Conservation (phyloP, 35 echinoderm and acorn worm genomes). For the Lytechinus variegatus region DNA sequence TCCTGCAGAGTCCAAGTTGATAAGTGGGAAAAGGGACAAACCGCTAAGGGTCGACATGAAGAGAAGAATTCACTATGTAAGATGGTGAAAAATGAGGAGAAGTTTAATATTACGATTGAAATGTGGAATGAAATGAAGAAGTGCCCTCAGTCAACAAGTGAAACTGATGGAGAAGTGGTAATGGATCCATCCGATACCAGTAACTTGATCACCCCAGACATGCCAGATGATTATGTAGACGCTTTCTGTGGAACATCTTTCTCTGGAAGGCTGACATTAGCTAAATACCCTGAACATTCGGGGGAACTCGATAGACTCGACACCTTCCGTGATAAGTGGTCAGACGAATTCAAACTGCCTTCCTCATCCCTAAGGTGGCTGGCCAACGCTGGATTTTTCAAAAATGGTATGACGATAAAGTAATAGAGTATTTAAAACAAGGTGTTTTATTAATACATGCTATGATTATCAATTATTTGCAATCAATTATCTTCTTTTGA, state of each 20-base stretch:
- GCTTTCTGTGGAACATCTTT: neutral
- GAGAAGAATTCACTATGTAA: slow-evolving; percentile 78
- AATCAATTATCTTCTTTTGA: too few relatives aligned
- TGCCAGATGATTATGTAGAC: neutral
- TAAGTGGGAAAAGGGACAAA: slow-evolving; percentile 80
- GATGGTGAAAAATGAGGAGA: slow-evolving; percentile 62
- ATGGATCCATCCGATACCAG: neutral
- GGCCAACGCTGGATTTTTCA: neutral
- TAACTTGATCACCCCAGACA: neutral
- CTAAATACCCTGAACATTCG: neutral
- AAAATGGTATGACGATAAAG: too few relatives aligned
- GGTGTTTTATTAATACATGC: too few relatives aligned
- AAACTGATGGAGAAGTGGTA: neutral
- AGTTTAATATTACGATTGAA: neutral
- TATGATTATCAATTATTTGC: too few relatives aligned
- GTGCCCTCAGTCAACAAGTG: neutral
- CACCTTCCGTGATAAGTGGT: neutral
- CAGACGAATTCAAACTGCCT: neutral
- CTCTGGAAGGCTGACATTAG: neutral
- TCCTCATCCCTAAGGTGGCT: neutral
- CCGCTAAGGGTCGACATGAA: slow-evolving; percentile 88
- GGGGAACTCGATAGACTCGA: neutral
- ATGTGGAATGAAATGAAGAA: neutral
- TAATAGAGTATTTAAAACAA: too few relatives aligned
- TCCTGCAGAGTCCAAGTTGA: slow-evolving; percentile 78